Percentiles rank a stretch among this genome's conserved stretches.
These are phyloP conservation scores for Nemotelus pantherinus DNA, from an alignment of 2,888 invertebrate species.

Conservation along the genomic window DNA sequence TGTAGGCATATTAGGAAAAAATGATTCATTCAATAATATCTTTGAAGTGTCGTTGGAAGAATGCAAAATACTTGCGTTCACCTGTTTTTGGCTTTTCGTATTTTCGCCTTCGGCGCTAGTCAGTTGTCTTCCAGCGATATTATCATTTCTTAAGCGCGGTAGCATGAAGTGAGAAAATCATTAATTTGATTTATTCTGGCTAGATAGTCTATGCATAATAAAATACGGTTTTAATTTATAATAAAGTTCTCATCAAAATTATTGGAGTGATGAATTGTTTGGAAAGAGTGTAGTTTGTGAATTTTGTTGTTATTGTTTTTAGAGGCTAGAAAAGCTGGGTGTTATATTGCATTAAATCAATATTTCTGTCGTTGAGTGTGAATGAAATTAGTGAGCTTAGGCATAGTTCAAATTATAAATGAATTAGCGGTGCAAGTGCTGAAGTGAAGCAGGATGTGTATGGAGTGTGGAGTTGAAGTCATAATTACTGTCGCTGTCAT, in stretches of 20 bases:
- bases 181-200: no score
- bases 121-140: no score
- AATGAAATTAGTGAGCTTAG: not conserved
- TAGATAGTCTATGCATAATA: no score
- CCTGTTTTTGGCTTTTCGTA: constrained; percentile 29
- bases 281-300: no score
- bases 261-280: no score
- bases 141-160: no score
- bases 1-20: constrained; percentile 35
- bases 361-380: constrained; percentile 4
- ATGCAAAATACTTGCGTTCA: constrained; percentile 36
- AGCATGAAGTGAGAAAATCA: no score
- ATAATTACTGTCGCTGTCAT: constrained; percentile 20
- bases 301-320: no score
- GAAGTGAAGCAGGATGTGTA: not conserved
- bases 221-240: no score
- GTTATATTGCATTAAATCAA: no score
- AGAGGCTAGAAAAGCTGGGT: no score
- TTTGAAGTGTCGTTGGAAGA: constrained; percentile 33
- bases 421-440: constrained; percentile 8
- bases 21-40: constrained; percentile 36
- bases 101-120: not conserved
- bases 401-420: constrained; percentile 19
- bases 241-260: no score
- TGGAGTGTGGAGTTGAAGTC: constrained; percentile 31